phyloP scores from a whole-genome alignment of 1,140 invertebrate genomes.

The Bombus sylvicola region DNA sequence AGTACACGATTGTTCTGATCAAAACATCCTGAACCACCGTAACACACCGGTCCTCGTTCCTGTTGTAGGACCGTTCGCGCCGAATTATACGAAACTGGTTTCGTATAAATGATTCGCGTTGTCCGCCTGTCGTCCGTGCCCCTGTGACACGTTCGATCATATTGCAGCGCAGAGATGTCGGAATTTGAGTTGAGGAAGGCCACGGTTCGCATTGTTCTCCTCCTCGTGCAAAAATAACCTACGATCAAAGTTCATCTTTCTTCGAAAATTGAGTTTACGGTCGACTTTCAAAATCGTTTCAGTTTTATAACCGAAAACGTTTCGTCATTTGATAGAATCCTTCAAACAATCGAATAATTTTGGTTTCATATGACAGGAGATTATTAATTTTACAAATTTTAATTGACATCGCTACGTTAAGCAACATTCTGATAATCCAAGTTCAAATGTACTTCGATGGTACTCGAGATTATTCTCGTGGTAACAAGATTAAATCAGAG shows the following conservation, averaged over 20 bases:
- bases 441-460: no score
- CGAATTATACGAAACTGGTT: conserved; percentile 63
- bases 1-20: conserved; percentile 24
- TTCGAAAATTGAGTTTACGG: background rate
- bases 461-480: background rate
- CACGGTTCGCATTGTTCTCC: background rate
- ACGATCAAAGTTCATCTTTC: background rate
- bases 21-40: background rate
- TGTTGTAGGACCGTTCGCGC: conserved; percentile 17
- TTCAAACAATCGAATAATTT: background rate
- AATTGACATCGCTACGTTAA: no score
- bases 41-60: background rate
- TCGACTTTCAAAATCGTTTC: background rate
- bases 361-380: background rate
- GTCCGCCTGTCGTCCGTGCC: conserved; percentile 15
- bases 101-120: conserved; percentile 51
- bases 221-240: background rate
- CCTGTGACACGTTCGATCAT: conserved; percentile 57
- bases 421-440: no score
- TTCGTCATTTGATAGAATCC: background rate
- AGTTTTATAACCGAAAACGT: background rate
- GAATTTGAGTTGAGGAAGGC: conserved; percentile 47
- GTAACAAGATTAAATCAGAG: background rate
- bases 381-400: background rate
- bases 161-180: background rate